Percentiles rank a stretch among this genome's conserved stretches.
These are phyloP conservation scores for Syrista parreyssii DNA, from an alignment of 2,888 invertebrate genomes.

Conservation along the genomic window DNA sequence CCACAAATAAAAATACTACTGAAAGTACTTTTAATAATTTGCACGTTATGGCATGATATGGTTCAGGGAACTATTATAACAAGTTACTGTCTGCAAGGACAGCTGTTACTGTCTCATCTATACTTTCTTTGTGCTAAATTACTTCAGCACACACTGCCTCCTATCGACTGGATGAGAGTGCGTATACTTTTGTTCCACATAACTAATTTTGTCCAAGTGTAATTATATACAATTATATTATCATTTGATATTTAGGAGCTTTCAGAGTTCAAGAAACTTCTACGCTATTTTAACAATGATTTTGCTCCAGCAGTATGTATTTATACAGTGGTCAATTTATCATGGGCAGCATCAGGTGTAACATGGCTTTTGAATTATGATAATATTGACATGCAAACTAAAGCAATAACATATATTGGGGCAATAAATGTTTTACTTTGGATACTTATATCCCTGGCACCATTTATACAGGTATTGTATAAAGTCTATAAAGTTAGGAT, in stretches of 20 bases:
- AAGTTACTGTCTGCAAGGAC: slow-evolving; percentile 85
- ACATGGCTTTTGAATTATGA: slow-evolving; percentile 76
- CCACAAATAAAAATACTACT: slow-evolving; percentile 66
- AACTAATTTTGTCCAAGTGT: not conserved
- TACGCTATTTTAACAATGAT: slow-evolving; percentile 82
- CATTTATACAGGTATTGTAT: slow-evolving; percentile 75
- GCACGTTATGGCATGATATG: slow-evolving; percentile 82
- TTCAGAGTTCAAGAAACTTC: slow-evolving; percentile 80
- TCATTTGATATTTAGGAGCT: slow-evolving; percentile 73
- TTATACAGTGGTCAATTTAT: slow-evolving; percentile 79
- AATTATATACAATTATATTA: not conserved
- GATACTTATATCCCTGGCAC: slow-evolving; percentile 74
- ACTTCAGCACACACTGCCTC: slow-evolving; percentile 77
- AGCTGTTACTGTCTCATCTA: slow-evolving; percentile 80
- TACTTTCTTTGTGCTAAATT: slow-evolving; percentile 79
- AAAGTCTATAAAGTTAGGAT: slow-evolving; percentile 7
- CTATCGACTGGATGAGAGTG: slow-evolving; percentile 85
- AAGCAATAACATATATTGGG: slow-evolving; percentile 72
- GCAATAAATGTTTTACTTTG: slow-evolving; percentile 74
- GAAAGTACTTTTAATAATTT: slow-evolving; percentile 74
- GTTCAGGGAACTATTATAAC: slow-evolving; percentile 85
- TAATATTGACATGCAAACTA: slow-evolving; percentile 70
- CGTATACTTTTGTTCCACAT: slow-evolving; percentile 27
- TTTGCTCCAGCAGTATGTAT: slow-evolving; percentile 82
- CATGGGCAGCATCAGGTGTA: slow-evolving; percentile 78